Evolutionary conservation across 2,113 vertebrate genomes (phyloP), one percentile per base, ranked within the genome.

Genomic region (Litocranius walleri): DNA sequence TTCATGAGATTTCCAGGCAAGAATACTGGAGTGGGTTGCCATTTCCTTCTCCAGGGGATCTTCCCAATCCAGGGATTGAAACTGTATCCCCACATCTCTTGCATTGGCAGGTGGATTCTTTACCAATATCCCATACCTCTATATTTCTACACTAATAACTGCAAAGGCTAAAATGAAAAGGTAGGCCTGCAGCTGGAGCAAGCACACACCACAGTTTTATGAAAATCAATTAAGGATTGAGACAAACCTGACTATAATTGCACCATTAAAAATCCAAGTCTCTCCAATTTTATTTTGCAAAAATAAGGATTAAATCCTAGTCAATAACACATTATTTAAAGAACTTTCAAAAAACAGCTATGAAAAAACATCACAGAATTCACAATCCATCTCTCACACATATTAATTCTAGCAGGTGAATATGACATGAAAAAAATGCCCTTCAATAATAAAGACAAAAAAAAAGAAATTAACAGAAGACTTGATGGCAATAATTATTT

Each of bases 91-190:
- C 21, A 74, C 21, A 43, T 43, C 21, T 43, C 21, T 43, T 74
- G 71, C 3, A 74, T 14, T 74, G 36, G 71, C 36, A 43, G 71
- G 36, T 40, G n/a, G 36, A 13, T 25, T 74, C 71, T 74, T 74
- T 74, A 25, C 36, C 71, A 95, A 54, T 27, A 83, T 13, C 33
- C 27, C 17, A 57, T 64, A 77, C 54, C 48, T 93, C 87, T 67
- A 15, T 67, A 30, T 81, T 56, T 91, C 88, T 94, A 6, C 48
- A 92, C 71, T 74, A 95, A 83, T 71, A 96, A 81, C 52, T n/a
- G 23, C 43, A 61, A 5, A 16, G 91, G 25, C 88, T 95, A 80
- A 97, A 94, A 96, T 94, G 57, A 96, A 89, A 89, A 91, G 43
- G 48, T 30, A 71, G 11, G 3, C 0, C 64, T 64, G 45, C 10